Percentiles rank a stretch among this genome's conserved stretches.
These are phyloP conservation scores for Bombus picipes DNA, from an alignment of 1,140 invertebrate species.

Conservation along the genomic window DNA sequence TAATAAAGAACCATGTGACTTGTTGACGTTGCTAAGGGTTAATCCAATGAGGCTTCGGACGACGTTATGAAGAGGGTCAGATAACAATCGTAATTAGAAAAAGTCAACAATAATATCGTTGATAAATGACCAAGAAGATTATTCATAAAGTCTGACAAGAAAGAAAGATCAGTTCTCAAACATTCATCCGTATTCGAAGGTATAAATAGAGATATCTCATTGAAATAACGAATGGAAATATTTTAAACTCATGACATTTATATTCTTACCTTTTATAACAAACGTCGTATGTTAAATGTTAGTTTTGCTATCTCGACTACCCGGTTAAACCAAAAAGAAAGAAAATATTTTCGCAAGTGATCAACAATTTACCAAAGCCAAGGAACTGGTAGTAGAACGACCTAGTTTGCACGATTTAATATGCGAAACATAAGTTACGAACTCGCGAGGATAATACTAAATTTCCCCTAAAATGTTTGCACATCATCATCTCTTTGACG, in stretches of 20 bases:
- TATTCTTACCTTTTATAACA: too few relatives aligned
- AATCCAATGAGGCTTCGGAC: not conserved
- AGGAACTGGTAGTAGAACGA: conserved; percentile 6
- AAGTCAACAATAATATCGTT: not conserved
- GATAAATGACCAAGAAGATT: not conserved
- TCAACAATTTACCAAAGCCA: not conserved
- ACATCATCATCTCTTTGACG: conserved; percentile 27
- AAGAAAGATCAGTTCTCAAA: not conserved
- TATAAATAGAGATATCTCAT: not conserved
- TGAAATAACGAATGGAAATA: too few relatives aligned
- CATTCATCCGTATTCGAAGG: not conserved
- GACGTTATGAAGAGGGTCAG: not conserved
- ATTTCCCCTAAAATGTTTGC: conserved; percentile 37
- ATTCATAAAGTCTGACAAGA: too few relatives aligned
- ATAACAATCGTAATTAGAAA: not conserved
- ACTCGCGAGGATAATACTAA: conserved; percentile 47
- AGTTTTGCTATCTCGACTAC: not conserved
- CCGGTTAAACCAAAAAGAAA: too few relatives aligned
- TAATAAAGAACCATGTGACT: not conserved
- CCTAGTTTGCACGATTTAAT: conserved; percentile 17
- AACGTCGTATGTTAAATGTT: too few relatives aligned
- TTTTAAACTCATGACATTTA: not conserved
- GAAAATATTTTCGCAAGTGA: not conserved
- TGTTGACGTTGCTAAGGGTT: not conserved
- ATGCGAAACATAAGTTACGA: not conserved